Evolutionary conservation across 2,888 invertebrate genomes (phyloP), one percentile per base, ranked within the genome.

Genomic region (Labia minor): DNA sequence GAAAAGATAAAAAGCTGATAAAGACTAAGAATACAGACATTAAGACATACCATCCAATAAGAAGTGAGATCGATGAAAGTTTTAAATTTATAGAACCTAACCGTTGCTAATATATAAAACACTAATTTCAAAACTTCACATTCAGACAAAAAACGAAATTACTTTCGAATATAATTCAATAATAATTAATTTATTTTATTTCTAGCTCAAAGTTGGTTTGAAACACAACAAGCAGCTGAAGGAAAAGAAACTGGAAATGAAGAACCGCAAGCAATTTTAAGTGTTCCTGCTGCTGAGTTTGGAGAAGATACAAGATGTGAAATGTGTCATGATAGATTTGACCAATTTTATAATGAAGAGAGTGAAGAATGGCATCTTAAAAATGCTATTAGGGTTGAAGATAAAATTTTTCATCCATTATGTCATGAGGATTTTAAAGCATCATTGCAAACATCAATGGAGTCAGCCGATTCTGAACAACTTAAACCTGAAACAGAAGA

Each of bases 281-380:
- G 87, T 72, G 89, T 92, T 69, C 83, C 88, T 6, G 88, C 89
- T 0, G 85, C 84, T 67, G 76, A 81, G 0, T 82, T 85, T 49
- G 85, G 86, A 68, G 83, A 84, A 8, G 83, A 86, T 73, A 83
- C 85, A 65, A 77, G 81, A 62, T 98, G 98, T 78, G 89, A 89
- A 71, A 88, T 96, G 65, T 99, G 98, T 78, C 87, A 89, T 14
- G 98, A 99, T 80, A 83, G 83, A 71, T 97, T 99, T 80, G 91
- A 95, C 72, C 91, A 93, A 77, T 96, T 93, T 81, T 99, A 92
- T 81, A 91, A 96, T 77, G 95, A 98, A 78, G 98, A 99, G 73
- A 87, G 88, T 71, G 99, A 99, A 77, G 96, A 95, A 76, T 99
- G 99, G 99, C 93, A 95, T 75, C 81, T 98, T 21, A 80, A 88